Evolutionary conservation across 1,140 invertebrate genomes (phyloP).

Genomic region (Drosophila ficusphila): DNA sequence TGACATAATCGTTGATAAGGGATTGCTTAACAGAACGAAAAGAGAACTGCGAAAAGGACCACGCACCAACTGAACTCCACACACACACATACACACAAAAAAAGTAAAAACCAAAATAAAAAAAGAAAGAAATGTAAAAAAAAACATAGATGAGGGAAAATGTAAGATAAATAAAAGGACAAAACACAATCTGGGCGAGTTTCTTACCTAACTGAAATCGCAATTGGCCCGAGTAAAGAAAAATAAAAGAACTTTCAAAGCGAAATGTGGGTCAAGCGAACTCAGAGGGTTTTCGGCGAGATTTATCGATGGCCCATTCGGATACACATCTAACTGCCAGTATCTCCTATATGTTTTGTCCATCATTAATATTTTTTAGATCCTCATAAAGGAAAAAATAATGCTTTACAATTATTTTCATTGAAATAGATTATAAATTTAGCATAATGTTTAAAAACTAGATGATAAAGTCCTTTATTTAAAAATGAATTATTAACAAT

Average conservation of each 20-base stretch:
- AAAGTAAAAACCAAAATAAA: not conserved
- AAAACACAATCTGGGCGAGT: slow-evolving; percentile 29
- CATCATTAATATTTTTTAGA: slow-evolving; percentile 24
- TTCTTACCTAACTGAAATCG: slow-evolving; percentile 37
- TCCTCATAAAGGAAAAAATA: too few species aligned
- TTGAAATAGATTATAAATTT: too few species aligned
- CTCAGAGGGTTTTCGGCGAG: slow-evolving; percentile 3
- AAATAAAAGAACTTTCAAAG: slow-evolving; percentile 18
- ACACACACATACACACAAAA: too few species aligned
- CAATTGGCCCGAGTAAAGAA: slow-evolving; percentile 14
- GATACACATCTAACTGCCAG: slow-evolving; percentile 9
- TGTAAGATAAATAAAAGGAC: slow-evolving; percentile 10
- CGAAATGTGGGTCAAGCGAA: slow-evolving; percentile 35
- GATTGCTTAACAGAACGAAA: slow-evolving; percentile 47
- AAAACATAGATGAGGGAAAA: not conserved
- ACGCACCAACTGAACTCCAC: slow-evolving; percentile 2
- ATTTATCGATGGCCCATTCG: slow-evolving; percentile 34
- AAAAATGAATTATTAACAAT: too few species aligned
- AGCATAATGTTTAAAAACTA: too few species aligned
- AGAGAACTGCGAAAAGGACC: slow-evolving; percentile 32
- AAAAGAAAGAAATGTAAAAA: not conserved
- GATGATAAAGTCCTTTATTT: too few species aligned
- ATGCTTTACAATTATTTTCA: too few species aligned
- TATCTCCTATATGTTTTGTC: slow-evolving; percentile 4
- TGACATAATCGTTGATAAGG: slow-evolving; percentile 80